Conservation (phyloP, 2,888 invertebrate species). For the Chouioia cunea region DNA sequence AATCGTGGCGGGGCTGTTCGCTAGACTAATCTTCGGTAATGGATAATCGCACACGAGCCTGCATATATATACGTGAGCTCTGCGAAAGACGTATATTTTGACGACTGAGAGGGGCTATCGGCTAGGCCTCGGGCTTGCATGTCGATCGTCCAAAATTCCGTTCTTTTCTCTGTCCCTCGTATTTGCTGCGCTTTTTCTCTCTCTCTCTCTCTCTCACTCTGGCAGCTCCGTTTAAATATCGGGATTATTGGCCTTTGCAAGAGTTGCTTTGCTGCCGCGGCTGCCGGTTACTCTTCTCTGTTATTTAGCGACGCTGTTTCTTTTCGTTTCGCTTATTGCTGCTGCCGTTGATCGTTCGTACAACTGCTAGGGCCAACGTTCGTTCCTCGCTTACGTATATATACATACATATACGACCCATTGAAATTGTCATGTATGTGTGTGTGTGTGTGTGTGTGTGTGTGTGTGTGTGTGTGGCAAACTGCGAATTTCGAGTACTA, state of each 20-base stretch:
- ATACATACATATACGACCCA: constrained; percentile 20
- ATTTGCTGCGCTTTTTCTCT: not conserved
- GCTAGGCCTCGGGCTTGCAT: constrained; percentile 44
- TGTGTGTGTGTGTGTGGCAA: constrained; percentile 43
- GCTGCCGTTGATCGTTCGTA: constrained; percentile 4
- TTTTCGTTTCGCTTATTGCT: not conserved
- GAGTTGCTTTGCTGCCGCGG: not conserved
- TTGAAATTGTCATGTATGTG: constrained; percentile 52
- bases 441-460: constrained; percentile 23
- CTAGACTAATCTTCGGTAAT: constrained; percentile 59
- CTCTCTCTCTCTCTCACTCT: not conserved
- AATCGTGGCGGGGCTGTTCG: constrained; percentile 45
- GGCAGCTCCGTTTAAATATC: constrained; percentile 58
- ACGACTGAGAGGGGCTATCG: constrained; percentile 63
- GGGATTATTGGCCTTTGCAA: constrained; percentile 47
- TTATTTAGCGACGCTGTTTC: constrained; percentile 51
- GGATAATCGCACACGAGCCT: constrained; percentile 57
- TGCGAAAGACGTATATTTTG: constrained; percentile 66
- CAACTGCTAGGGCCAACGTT: not conserved
- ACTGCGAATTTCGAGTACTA: constrained; percentile 54
- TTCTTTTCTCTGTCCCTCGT: constrained; percentile 14
- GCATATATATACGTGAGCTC: constrained; percentile 48
- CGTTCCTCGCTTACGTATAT: not conserved
- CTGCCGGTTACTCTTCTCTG: constrained; percentile 48
- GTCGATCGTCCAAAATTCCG: constrained; percentile 26